Conservation (phyloP, 2,888 invertebrate genomes). For the Papilio elwesi region DNA sequence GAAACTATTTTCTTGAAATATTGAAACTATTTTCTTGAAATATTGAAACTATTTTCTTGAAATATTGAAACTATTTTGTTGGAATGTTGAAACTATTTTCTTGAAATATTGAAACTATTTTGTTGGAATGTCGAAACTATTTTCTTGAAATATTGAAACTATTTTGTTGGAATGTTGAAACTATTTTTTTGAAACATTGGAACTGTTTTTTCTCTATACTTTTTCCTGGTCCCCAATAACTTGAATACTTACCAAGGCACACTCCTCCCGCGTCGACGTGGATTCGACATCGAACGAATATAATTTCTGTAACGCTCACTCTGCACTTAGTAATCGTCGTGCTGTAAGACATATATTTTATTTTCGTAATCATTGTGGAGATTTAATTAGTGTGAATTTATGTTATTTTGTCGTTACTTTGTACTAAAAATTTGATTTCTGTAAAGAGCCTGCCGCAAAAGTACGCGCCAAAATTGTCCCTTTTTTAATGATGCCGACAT, state of each 20-base stretch:
- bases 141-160: too few species aligned
- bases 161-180: too few species aligned
- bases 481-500: conserved; percentile 29
- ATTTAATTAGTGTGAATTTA: conserved; percentile 82
- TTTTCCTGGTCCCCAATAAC: conserved; percentile 24
- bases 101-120: background rate
- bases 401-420: conserved; percentile 78
- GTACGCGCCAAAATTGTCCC: conserved; percentile 55
- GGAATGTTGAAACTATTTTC: too few species aligned
- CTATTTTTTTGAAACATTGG: too few species aligned
- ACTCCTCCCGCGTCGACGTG: conserved; percentile 54
- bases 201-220: background rate
- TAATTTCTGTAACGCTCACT: conserved; percentile 62
- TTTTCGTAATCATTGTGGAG: conserved; percentile 79
- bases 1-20: too few species aligned
- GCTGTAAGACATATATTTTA: conserved; percentile 77
- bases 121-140: too few species aligned
- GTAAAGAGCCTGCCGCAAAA: conserved; percentile 66
- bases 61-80: too few species aligned
- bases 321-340: conserved; percentile 84
- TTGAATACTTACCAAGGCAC: conserved; percentile 53
- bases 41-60: too few species aligned
- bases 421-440: conserved; percentile 68
- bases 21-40: background rate
- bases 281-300: conserved; percentile 72